Base-by-base conservation (phyloP, 2,888 invertebrate species). In the Operophtera brumata region DNA sequence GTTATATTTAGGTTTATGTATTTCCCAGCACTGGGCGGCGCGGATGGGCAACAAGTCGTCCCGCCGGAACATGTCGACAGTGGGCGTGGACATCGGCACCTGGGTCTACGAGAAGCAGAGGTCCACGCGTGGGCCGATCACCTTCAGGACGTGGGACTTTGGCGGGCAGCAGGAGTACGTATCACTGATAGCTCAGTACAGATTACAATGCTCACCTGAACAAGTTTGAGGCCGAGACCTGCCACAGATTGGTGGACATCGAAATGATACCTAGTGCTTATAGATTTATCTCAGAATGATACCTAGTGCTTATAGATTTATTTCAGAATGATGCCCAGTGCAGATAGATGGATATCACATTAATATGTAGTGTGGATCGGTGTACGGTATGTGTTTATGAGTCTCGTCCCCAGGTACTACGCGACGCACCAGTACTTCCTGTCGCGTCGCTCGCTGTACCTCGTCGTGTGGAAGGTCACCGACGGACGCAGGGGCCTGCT, bases 391-490 rank as follows among this genome's bases (percentile, higher is more conserved):
- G 4, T 20, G 20, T 20, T 2, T 20, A 20, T 20, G 20, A 20
- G 20, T 20, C 2, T 20, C 25, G 7, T 28, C 41, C 20, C 1
- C 20, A 93, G 93, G 75, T 99, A 99, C 80, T 99, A 99, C 81
- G 97, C 99, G 0, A 99, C 99, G 0, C 99, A 99, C 91, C 99
- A 99, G 80, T 99, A 99, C 83, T 99, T 99, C 82, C 88, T 99
- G 41, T 98, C 99, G 0, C 96, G 97, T 57, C 92, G 99, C 10
- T 97, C 98, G 62, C 88, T 99, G 32, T 99, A 99, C 81, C 90
- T 99, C 48, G 99, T 99, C 0, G 93, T 99, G 3, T 99, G 99
- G 99, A 93, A 94, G 67, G 96, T 98, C 47, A 95, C 94, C 0
- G 98, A 99, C 70, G 99, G 99, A 0, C 93, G 96, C 73, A 92